These are phyloP conservation scores for Trichonephila clavipes DNA, from an alignment of 1,140 invertebrate genomes.

Conservation along the genomic window DNA sequence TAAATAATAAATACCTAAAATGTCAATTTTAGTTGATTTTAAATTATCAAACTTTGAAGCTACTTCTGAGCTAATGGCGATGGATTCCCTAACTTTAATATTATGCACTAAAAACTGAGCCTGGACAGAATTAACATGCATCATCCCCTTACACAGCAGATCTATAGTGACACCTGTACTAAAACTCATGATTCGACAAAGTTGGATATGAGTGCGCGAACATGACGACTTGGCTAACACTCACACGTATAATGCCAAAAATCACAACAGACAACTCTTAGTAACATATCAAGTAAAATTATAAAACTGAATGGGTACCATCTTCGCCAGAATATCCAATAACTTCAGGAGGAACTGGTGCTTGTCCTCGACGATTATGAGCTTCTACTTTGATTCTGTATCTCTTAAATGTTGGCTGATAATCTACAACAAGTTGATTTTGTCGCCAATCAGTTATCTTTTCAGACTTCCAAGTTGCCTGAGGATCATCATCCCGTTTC, in stretches of 20 bases:
- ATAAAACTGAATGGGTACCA: constrained; percentile 78
- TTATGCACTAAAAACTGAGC: too few species aligned
- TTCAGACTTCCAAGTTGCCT: constrained; percentile 86
- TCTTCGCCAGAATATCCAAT: constrained; percentile 97
- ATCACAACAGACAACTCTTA: neutral
- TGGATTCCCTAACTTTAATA: too few species aligned
- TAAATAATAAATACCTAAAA: too few species aligned
- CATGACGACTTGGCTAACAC: too few species aligned
- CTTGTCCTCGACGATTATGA: constrained; percentile 93
- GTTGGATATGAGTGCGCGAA: too few species aligned
- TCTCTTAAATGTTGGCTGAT: constrained; percentile 94
- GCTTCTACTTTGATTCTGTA: constrained; percentile 96
- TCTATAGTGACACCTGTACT: too few species aligned
- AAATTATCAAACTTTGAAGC: too few species aligned
- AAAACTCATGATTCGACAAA: too few species aligned
- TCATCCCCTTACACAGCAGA: too few species aligned
- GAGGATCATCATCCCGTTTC: constrained; percentile 88
- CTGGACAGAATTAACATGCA: too few species aligned
- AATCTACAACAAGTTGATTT: constrained; percentile 85
- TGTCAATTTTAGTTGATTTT: too few species aligned
- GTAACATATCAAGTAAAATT: neutral
- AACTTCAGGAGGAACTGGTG: constrained; percentile 89
- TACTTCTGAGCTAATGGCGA: too few species aligned
- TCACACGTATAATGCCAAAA: neutral
- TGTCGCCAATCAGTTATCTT: constrained; percentile 90